Base-by-base conservation (phyloP, 2,113 vertebrate species). In the Thalassarche chlororhynchos region DNA sequence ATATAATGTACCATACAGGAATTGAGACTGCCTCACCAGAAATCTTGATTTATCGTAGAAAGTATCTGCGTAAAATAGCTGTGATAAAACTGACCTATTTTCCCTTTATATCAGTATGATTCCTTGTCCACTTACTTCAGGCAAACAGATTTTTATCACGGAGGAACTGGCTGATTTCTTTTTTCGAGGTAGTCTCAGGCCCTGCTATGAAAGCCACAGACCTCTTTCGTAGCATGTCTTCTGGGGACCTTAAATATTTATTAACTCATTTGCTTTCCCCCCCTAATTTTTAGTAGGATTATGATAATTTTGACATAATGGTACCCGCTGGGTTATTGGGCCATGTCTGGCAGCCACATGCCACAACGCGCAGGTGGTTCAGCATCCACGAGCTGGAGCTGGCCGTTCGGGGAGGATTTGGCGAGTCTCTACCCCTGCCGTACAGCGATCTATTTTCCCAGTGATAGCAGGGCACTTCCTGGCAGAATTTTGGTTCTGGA, bases 381-480 rank as follows among this genome's bases (percentile, higher is more conserved):
- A 75, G 40, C 58, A 38, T 51, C 77, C 62, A 44, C 1, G 4
- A 72, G 83, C 42, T 79, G 86, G 84, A 94, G 77, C 77, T 76
- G 81, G 70, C 21, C 16, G 31, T 80, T 44, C 10, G 40, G 57
- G 64, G 29, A 66, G 65, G 44, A 38, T 91, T 89, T 60, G 83
- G 46, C 14, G 57, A 92, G 61, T 64, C 87, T 85, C 44, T 84
- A 71, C 83, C 95, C 57, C 91, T 78, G n/a, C 26, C 5, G 40
- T 52, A 80, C 78, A 94, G 49, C 6, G 20, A 85, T 93, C 75
- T 92, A 61, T 97, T 97, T 97, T 93, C 84, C 83, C 79, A 82
- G 84, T 64, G 51, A 69, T 5, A 86, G 92, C 24, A 81, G 64
- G 65, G 57, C 72, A 76, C 62, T 87, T 91, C 71, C 84, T 89